Conservation (phyloP, 2,888 invertebrate species). For the Tromatobia lineatoria region DNA sequence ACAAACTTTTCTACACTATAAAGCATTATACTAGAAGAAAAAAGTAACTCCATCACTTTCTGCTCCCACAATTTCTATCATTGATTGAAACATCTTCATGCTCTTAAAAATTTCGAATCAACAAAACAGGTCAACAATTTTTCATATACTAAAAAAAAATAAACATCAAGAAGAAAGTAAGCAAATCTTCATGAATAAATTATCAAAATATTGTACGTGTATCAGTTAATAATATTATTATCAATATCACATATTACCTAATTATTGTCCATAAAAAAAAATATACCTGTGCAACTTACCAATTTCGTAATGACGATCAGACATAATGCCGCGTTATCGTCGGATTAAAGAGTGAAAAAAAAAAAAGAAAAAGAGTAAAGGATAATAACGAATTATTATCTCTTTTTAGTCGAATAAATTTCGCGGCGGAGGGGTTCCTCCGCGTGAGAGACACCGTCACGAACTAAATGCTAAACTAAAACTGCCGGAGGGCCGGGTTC, state of each 20-base stretch:
- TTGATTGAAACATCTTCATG: background rate
- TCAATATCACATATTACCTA: background rate
- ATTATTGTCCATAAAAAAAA: background rate
- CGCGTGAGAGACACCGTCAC: slow-evolving; percentile 80
- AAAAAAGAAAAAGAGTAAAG: background rate
- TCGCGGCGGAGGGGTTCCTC: slow-evolving; percentile 71
- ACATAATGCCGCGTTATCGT: slow-evolving; percentile 43
- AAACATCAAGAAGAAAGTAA: background rate
- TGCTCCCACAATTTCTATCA: background rate
- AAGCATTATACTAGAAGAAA: background rate
- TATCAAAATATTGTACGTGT: no score
- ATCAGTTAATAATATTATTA: no score
- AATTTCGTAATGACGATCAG: slow-evolving; percentile 66
- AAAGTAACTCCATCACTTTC: background rate
- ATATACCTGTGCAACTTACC: slow-evolving; percentile 36
- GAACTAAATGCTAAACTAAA: slow-evolving; percentile 73
- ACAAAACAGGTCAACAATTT: background rate
- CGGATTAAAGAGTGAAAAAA: slow-evolving; percentile 28
- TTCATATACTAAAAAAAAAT: background rate
- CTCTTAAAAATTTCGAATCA: background rate
- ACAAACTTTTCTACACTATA: slow-evolving; percentile 10
- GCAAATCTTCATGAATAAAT: background rate
- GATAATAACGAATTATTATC: slow-evolving; percentile 12
- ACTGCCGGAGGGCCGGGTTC: slow-evolving; percentile 52
- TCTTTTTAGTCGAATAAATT: slow-evolving; percentile 21